Evolutionary conservation across 2,797 vertebrate genomes (phyloP).

Genomic region (Echeneis naucrates): DNA sequence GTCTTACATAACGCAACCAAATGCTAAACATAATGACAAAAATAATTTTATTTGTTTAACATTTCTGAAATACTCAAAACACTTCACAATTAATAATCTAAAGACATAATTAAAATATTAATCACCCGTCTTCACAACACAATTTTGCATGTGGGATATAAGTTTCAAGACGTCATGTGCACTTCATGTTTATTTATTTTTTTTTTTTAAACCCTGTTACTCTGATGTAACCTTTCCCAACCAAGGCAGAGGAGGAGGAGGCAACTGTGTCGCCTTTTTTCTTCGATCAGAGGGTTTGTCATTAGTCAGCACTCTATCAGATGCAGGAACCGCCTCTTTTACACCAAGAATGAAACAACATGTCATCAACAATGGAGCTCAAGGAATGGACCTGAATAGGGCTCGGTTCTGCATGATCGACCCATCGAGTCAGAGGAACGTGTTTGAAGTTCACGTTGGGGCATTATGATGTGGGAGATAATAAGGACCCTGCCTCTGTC

Average conservation of each 20-base stretch:
- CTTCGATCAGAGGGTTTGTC: constrained; percentile 44
- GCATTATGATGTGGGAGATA: constrained; percentile 49
- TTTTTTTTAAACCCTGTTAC: constrained; percentile 21
- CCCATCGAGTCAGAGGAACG: constrained; percentile 66
- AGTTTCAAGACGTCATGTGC: constrained; percentile 30
- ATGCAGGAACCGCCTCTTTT: constrained; percentile 40
- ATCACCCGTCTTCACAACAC: constrained; percentile 32
- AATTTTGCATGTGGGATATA: constrained; percentile 25
- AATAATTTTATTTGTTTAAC: too few species aligned
- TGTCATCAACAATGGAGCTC: constrained; percentile 65
- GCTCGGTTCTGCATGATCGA: constrained; percentile 75
- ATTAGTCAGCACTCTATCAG: constrained; percentile 41
- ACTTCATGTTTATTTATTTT: too few species aligned
- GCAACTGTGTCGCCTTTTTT: constrained; percentile 9
- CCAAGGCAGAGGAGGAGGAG: constrained; percentile 10
- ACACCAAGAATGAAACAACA: constrained; percentile 54
- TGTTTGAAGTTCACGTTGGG: constrained; percentile 71
- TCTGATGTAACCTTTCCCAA: constrained; percentile 19
- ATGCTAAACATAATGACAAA: too few species aligned
- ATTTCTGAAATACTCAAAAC: too few species aligned
- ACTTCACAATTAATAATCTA: too few species aligned
- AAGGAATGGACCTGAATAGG: constrained; percentile 66
- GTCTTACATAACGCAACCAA: constrained; percentile 25
- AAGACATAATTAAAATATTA: constrained; percentile 30
- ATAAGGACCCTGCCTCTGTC: constrained; percentile 53